Evolutionary conservation across 2,113 vertebrate species (phyloP).

Genomic region (Oryzias melastigma): DNA sequence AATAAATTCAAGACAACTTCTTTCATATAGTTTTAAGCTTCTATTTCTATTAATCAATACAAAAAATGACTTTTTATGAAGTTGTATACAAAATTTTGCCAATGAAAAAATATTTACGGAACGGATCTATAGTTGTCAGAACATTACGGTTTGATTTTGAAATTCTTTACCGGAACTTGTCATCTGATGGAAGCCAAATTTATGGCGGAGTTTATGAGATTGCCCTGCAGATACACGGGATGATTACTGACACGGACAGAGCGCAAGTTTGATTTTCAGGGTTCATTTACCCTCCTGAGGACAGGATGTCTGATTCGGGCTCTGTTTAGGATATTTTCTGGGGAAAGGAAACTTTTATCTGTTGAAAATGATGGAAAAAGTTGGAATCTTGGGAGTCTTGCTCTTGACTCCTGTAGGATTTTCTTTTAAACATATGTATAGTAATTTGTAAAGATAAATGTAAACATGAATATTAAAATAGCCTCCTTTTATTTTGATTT

Average conservation of each 20-base stretch:
- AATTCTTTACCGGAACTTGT: background rate
- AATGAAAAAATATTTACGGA: too few relatives aligned
- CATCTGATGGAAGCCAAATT: background rate
- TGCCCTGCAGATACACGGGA: background rate
- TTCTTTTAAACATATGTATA: background rate
- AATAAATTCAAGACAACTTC: constrained; percentile 12
- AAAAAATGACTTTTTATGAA: too few relatives aligned
- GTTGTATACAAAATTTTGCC: too few relatives aligned
- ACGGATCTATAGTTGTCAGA: accelerated
- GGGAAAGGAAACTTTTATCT: background rate
- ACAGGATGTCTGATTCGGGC: constrained; percentile 20
- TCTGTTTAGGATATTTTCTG: constrained; percentile 1
- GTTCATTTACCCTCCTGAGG: constrained; percentile 25
- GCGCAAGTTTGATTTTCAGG: constrained; percentile 38
- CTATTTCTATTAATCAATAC: too few relatives aligned
- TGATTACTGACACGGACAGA: constrained; percentile 3
- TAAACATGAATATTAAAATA: too few relatives aligned
- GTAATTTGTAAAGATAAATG: background rate
- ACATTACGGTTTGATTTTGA: constrained; percentile 30
- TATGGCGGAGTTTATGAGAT: background rate
- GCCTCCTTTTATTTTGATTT: background rate
- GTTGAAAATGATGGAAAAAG: constrained; percentile 39
- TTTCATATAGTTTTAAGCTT: too few relatives aligned
- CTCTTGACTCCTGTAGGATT: constrained; percentile 52
- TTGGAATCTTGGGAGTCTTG: constrained; percentile 50